Conservation (phyloP, 2,113 vertebrate species). For the Scartelaos histophorus region DNA sequence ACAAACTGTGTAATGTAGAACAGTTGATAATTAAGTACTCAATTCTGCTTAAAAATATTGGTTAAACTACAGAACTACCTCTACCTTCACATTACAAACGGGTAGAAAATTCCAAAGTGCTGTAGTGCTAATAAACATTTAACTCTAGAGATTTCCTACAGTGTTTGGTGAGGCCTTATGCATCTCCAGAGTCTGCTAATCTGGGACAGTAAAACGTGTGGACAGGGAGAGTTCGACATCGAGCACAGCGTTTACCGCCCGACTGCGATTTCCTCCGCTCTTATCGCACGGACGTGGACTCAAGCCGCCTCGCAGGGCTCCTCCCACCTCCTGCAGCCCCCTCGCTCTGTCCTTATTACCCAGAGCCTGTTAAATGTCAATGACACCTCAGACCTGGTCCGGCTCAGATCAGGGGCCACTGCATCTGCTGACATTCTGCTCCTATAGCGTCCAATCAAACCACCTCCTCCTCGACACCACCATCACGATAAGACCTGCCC, state of each 20-base stretch:
- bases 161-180: neutral
- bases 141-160: neutral
- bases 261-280: conserved; percentile 11
- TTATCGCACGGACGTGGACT: conserved; percentile 6
- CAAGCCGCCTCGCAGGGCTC: conserved; percentile 21
- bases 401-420: conserved; percentile 28
- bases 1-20: no score
- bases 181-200: neutral
- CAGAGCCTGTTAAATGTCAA: conserved; percentile 56
- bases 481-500: neutral
- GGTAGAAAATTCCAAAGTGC: no score
- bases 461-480: no score
- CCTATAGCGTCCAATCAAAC: conserved; percentile 38
- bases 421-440: conserved; percentile 50
- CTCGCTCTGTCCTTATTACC: conserved; percentile 12
- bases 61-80: no score
- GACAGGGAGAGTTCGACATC: conserved; percentile 14
- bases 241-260: conserved; percentile 11
- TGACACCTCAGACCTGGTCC: conserved; percentile 36
- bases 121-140: neutral
- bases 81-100: no score
- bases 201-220: neutral
- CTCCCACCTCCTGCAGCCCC: conserved; percentile 18
- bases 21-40: no score
- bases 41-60: no score